Evolutionary conservation across 2,888 invertebrate genomes (phyloP), one percentile per base, ranked within the genome.

Genomic region (Malachius bipustulatus): DNA sequence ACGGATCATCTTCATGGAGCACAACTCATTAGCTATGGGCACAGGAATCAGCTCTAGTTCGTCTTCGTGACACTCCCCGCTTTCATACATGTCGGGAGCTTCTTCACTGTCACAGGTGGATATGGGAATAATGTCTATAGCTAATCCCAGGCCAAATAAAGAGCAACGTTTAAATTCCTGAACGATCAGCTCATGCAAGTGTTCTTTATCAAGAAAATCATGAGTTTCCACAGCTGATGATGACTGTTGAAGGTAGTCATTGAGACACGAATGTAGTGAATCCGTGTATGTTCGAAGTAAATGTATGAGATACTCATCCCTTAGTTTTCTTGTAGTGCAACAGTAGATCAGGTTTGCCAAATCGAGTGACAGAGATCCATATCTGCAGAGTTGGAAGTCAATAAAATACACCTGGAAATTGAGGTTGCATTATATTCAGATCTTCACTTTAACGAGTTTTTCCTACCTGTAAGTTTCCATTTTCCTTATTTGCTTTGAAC

Each of bases 51-150:
- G 48, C 10, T 56, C 58, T 2, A 54, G 54, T 0, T 56, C 52
- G 2, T 52, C 36, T 2, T 46, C 45, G 9, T 48, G 24, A 30
- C 60, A 61, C 11, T 48, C 57, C 13, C 64, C 67, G 26, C 67
- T 63, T 40, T 68, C 68, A 49, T 80, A 80, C 39, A 81, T 59
- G 50, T 80, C 78, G 0, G 80, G 81, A 1, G 81, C 81, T 51
- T 79, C 76, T 35, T 75, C 70, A 31, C 77, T 75, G 33, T 77
- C 72, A 39, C 80, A 80, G 1, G 73, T 79, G 53, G 70, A 75
- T 31, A 80, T 79, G 1, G 80, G 81, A 42, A 77, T 70, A 60
- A 80, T 80, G 47, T 81, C 81, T 43, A 81, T 50, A 0, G 81
- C 76, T 6, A 76, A 57, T 2, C 81, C 81, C 2, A 80, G 64